Evolutionary conservation across 2,797 vertebrate genomes (phyloP), one percentile per base, ranked within the genome.

Genomic region (Serranus cabrilla): DNA sequence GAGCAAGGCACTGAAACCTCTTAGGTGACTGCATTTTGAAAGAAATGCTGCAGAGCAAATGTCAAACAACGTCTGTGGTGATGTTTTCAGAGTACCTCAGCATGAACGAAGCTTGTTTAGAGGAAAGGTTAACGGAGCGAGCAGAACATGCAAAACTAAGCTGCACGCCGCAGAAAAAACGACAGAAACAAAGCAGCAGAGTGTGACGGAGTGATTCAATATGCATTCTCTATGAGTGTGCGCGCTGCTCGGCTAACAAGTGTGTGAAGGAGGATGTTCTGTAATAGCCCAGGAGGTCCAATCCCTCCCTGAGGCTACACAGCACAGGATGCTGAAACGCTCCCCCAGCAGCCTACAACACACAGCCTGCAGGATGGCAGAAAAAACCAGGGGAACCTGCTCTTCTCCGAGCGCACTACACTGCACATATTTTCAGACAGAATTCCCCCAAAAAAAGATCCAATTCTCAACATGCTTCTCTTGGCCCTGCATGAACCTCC

Each of bases 221-320:
- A 43, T 65, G 34, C 40, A 80, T 71, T 72, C 65, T 50, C 12
- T 8, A n/a, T 57, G 51, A 76, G 47, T 3, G 18, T 70, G 52
- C 18, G 11, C 59, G 12, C 39, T 39, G 81, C 69, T 80, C 27
- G 65, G 71, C 59, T 76, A 86, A 80, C 61, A 71, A 77, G 83
- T 42, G 10, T 55, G 56, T 49, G 55, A 70, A 67, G 51, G 71
- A 68, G 58, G 65, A 65, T 66, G 52, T 74, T 65, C 68, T 68
- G 82, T 47, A 62, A 71, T 39, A 66, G 61, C 80, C 81, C 65
- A 59, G 64, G 66, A 87, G 67, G 80, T 71, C 62, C 74, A 54
- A 64, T 75, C 51, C 43, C 40, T 77, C 62, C 81, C 39, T 0
- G 21, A 76, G 82, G 84, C 81, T 25, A 11, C 60, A 17, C 50